These are phyloP conservation scores for Phalangium opilio DNA, from an alignment of 2,888 invertebrate genomes.

Conservation along the genomic window DNA sequence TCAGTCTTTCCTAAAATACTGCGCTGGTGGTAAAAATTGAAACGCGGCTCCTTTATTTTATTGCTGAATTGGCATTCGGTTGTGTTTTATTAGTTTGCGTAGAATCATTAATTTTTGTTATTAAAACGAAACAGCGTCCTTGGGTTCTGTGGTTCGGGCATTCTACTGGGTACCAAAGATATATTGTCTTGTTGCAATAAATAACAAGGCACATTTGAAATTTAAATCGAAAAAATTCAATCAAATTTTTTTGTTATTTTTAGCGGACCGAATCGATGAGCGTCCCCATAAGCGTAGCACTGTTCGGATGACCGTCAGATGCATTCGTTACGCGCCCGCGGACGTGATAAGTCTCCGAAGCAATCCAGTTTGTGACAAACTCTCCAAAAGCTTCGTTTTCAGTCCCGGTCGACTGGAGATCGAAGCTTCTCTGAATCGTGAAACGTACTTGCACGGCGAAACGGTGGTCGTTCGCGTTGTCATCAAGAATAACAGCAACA, in stretches of 20 bases:
- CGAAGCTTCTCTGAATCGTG: conserved; percentile 57
- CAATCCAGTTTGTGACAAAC: conserved; percentile 31
- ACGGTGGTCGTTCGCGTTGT: conserved; percentile 55
- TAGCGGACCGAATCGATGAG: conserved; percentile 69
- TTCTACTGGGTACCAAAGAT: too few species aligned
- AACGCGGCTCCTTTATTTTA: too few species aligned
- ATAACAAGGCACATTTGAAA: too few species aligned
- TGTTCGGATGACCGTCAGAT: conserved; percentile 70
- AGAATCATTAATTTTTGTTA: too few species aligned
- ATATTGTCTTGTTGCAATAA: too few species aligned
- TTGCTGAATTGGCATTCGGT: too few species aligned
- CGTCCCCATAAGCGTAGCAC: conserved; percentile 61
- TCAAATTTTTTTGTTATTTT: conserved; percentile 3
- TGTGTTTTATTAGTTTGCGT: too few species aligned
- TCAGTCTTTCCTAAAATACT: too few species aligned
- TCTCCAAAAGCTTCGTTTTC: conserved; percentile 56
- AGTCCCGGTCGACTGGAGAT: conserved; percentile 67
- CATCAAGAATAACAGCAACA: conserved; percentile 63
- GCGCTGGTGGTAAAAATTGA: too few species aligned
- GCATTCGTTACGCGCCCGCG: conserved; percentile 28
- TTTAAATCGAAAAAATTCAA: too few species aligned
- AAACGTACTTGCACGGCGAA: conserved; percentile 68
- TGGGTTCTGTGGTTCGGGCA: too few species aligned
- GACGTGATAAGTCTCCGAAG: conserved; percentile 7
- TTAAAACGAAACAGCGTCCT: too few species aligned